phyloP scores from a whole-genome alignment of 2,113 vertebrate species.

The Ptilonorhynchus violaceus region DNA sequence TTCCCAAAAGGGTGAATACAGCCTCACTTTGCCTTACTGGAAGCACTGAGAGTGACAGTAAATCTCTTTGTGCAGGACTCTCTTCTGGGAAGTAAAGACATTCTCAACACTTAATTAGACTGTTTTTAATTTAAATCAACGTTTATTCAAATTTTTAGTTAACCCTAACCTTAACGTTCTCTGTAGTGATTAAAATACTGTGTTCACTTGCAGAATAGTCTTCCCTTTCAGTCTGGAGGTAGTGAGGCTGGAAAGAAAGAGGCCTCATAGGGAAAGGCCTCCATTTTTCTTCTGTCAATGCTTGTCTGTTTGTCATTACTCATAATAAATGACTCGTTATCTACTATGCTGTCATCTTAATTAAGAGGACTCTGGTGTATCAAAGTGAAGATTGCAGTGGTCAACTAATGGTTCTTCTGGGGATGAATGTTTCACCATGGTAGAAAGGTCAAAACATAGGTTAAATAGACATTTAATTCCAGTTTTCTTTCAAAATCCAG shows the following conservation, averaged over 20 bases:
- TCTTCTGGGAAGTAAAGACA: background rate
- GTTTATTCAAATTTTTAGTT: background rate
- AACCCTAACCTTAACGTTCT: background rate
- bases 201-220: background rate
- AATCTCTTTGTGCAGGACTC: background rate
- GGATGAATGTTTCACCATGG: background rate
- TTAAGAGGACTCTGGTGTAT: background rate
- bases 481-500: background rate
- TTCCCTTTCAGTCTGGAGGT: background rate
- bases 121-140: background rate
- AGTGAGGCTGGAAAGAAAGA: background rate
- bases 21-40: background rate
- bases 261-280: background rate
- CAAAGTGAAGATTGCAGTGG: background rate
- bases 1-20: background rate
- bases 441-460: background rate
- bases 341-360: background rate
- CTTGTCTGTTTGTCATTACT: background rate
- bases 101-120: background rate
- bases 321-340: background rate
- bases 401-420: background rate
- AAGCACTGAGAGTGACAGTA: background rate
- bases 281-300: background rate
- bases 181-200: background rate
- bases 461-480: slow-evolving; percentile 1